Conservation (phyloP, 2,113 vertebrate species). For the Octodon degus region DNA sequence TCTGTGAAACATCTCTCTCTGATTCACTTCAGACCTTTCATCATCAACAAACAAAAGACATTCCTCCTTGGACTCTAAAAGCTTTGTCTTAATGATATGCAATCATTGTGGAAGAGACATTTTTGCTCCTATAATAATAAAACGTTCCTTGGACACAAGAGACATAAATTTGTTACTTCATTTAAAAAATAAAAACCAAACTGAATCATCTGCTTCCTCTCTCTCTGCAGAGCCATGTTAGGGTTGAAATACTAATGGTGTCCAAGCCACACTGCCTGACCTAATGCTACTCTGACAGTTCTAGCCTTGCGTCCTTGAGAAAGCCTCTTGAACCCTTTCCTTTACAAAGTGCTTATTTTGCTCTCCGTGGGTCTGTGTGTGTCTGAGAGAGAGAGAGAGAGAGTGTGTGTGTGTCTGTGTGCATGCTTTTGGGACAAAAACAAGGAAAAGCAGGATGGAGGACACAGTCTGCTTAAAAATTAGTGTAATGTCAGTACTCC, state of each 20-base stretch:
- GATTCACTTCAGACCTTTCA: not conserved
- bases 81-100: not conserved
- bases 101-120: not conserved
- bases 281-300: not conserved
- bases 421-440: no score
- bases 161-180: not conserved
- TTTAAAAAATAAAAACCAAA: conserved; percentile 12
- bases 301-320: not conserved
- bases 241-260: not conserved
- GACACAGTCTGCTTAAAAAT: not conserved
- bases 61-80: conserved; percentile 2
- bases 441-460: not conserved
- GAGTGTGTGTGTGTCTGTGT: not conserved
- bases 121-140: conserved; percentile 33
- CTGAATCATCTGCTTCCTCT: not conserved
- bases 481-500: not conserved
- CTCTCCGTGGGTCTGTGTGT: fast-evolving
- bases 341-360: not conserved
- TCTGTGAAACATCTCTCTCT: conserved; percentile 1
- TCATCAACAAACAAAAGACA: not conserved
- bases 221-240: not conserved
- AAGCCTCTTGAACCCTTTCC: not conserved
- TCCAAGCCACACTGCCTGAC: not conserved
- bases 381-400: no score
- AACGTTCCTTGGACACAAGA: not conserved